Conservation (phyloP, 2,797 vertebrate genomes). For the Pelochelys cantorii region DNA sequence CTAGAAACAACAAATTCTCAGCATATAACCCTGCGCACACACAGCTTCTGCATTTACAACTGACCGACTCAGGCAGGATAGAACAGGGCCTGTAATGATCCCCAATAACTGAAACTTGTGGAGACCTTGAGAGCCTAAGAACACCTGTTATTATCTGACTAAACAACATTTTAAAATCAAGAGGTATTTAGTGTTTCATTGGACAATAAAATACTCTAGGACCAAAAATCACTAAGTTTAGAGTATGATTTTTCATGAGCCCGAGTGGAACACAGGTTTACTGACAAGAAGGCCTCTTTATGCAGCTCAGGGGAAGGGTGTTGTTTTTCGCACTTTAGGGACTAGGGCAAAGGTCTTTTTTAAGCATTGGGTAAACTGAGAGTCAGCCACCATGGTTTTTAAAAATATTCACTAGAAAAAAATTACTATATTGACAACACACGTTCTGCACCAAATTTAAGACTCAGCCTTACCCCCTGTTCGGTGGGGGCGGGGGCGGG, state of each 20-base stretch:
- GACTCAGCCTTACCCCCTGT: neutral
- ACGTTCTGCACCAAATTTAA: neutral
- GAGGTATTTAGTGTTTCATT: neutral
- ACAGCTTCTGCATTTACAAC: neutral
- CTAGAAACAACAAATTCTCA: neutral
- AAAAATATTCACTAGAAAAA: neutral
- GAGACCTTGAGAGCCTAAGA: neutral
- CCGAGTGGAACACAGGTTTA: neutral
- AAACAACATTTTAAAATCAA: neutral
- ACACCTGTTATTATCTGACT: neutral
- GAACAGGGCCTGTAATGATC: neutral
- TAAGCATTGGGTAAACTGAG: neutral
- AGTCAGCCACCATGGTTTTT: neutral
- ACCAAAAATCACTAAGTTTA: neutral
- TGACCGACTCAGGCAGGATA: neutral
- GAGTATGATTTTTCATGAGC: neutral
- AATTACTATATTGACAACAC: neutral
- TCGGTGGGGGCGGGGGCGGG: neutral
- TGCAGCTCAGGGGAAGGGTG: fast-evolving
- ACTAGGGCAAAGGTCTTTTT: neutral
- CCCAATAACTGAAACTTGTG: neutral
- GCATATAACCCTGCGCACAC: neutral
- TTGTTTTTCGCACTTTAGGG: neutral
- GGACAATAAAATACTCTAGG: neutral
- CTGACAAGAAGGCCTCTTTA: neutral